Conservation (phyloP, 2,797 vertebrate species). For the Oceanodroma leucorhoa region DNA sequence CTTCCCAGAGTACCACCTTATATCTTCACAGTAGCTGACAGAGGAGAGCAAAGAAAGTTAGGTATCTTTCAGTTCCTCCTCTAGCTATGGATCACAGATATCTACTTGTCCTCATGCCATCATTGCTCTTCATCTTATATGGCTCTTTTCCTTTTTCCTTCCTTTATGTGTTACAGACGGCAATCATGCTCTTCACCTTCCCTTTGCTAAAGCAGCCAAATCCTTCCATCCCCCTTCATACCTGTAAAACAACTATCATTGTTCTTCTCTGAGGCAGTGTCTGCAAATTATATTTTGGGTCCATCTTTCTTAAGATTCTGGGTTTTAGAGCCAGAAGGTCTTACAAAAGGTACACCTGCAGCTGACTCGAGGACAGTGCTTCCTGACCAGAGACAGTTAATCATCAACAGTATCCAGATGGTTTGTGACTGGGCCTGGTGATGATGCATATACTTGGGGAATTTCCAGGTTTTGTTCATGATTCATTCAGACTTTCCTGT, state of each 20-base stretch:
- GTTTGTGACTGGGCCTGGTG: slow-evolving; percentile 11
- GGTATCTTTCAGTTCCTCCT: not conserved
- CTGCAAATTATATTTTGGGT: not conserved
- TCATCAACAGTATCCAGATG: slow-evolving; percentile 31
- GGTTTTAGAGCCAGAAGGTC: not conserved
- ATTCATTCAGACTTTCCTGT: slow-evolving; percentile 28
- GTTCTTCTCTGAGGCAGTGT: not conserved
- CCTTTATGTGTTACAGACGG: not conserved
- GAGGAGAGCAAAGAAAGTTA: not conserved
- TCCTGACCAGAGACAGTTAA: slow-evolving; percentile 30
- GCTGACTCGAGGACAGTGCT: not conserved
- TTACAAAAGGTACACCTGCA: not conserved
- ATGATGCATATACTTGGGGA: slow-evolving; percentile 21
- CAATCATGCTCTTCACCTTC: not conserved
- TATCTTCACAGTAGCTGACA: not conserved
- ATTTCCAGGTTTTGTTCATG: slow-evolving; percentile 44
- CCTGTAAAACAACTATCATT: not conserved
- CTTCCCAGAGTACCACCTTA: not conserved
- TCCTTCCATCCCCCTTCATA: not conserved
- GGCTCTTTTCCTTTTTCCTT: not conserved
- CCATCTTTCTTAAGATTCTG: not conserved
- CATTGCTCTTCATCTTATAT: not conserved
- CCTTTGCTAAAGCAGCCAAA: not conserved
- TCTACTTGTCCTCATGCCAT: not conserved
- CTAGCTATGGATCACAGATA: not conserved